Evolutionary conservation across 2,888 invertebrate species (phyloP), one percentile per base, ranked within the genome.

Genomic region (Plusia festucae): DNA sequence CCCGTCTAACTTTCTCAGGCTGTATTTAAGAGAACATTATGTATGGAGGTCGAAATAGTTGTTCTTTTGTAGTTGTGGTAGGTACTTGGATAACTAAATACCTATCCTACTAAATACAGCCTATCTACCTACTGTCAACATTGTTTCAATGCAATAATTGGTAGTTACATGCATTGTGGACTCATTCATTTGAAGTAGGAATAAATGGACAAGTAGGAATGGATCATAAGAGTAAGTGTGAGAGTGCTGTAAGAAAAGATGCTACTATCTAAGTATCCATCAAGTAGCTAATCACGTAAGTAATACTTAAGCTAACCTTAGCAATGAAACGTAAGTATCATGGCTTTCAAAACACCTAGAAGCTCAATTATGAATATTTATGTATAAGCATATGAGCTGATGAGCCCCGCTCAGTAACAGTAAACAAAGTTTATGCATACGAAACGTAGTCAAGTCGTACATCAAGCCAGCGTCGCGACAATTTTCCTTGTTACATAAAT

Each of bases 401-500:
- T 59, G 66, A 76, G 56, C 58, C 64, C 46, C 46, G 53, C 61
- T 70, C 67, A 57, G 67, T 73, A 62, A 68, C 69, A 60, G 69
- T 78, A 81, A 80, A 80, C 77, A 79, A 81, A 83, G 79, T 84
- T 81, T 82, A 85, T 86, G 83, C 80, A 82, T 84, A 85, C 72
- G 78, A 84, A 82, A 83, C 78, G 77, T 81, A 84, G 85, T 85
- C 85, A 83, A 78, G 83, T 79, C 78, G 78, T 88, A 85, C 82
- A 85, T 88, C 86, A 88, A 84, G 79, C 78, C 78, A 79, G 78
- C 81, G 77, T 68, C 78, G 78, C 80, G 87, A 89, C 87, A 90
- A 89, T 90, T 90, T 90, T 85, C 89, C 82, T 67, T 79, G 87
- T 86, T 85, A 88, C 87, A 90, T 90, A 91, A 91, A 91, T 90